Evolutionary conservation across 1,140 invertebrate species (phyloP).

Genomic region (Odontomachus brunneus): DNA sequence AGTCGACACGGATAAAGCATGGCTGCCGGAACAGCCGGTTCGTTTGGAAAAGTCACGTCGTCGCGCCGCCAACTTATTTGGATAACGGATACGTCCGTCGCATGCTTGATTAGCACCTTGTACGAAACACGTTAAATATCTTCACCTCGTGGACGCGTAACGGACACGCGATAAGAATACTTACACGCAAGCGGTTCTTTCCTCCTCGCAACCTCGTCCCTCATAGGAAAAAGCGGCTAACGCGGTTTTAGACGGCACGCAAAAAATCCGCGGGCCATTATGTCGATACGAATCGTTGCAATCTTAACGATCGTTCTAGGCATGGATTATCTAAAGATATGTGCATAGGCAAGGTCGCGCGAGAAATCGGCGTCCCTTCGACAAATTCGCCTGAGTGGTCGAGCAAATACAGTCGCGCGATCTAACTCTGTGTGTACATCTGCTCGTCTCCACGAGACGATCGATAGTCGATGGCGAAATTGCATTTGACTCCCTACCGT

Average conservation of each 20-base stretch:
- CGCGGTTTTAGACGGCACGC: not conserved
- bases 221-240: slow-evolving; percentile 2
- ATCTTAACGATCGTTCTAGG: not conserved
- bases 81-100: slow-evolving; percentile 36
- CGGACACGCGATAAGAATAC: slow-evolving; percentile 56
- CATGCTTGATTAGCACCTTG: slow-evolving; percentile 64
- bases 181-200: slow-evolving; percentile 1
- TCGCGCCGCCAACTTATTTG: slow-evolving; percentile 51
- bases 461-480: slow-evolving; percentile 35
- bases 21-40: not conserved
- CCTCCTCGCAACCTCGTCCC: not conserved
- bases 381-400: slow-evolving; percentile 19
- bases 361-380: not conserved
- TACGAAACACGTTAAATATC: slow-evolving; percentile 54
- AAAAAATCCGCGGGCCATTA: slow-evolving; percentile 21
- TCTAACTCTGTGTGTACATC: not conserved
- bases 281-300: not conserved
- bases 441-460: slow-evolving; percentile 23
- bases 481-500: slow-evolving; percentile 7
- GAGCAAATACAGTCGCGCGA: slow-evolving; percentile 32
- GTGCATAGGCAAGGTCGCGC: slow-evolving; percentile 7
- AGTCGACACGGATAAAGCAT: not conserved
- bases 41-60: slow-evolving; percentile 43
- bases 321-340: slow-evolving; percentile 7
- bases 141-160: slow-evolving; percentile 45